A percentile compares a stretch with the other conserved stretches of the same genome.
phyloP scores from a whole-genome alignment of 2,797 vertebrate genomes.

The Pachyuromys duprasi region DNA sequence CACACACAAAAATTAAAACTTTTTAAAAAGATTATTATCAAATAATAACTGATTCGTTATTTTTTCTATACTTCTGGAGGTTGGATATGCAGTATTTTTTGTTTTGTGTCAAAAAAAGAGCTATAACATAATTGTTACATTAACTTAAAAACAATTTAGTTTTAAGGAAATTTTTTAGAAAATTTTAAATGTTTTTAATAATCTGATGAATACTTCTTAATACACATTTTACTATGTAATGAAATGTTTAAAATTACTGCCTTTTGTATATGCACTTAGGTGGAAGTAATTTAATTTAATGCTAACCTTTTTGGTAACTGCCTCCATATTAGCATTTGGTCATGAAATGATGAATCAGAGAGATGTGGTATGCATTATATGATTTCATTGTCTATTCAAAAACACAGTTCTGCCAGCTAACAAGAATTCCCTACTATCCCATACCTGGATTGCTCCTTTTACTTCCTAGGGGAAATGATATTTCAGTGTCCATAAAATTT shows the following conservation, averaged over 20 bases:
- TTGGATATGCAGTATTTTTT: neutral
- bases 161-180: constrained; percentile 31
- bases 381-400: neutral
- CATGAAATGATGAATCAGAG: neutral
- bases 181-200: constrained; percentile 1
- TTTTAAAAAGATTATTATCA: neutral
- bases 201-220: constrained; percentile 25
- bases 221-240: neutral
- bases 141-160: neutral
- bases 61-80: constrained; percentile 37
- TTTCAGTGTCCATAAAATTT: neutral
- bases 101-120: neutral
- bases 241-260: constrained; percentile 1
- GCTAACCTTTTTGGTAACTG: constrained; percentile 8
- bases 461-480: neutral
- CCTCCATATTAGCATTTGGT: constrained; percentile 39
- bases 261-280: neutral
- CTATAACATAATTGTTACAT: neutral
- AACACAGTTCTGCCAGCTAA: neutral
- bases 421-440: neutral
- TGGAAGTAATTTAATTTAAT: constrained; percentile 32
- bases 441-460: constrained; percentile 40
- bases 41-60: neutral
- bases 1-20: neutral
- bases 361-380: neutral